A percentile compares a stretch with the other conserved stretches of the same genome.
Conservation (phyloP, 2,888 invertebrate genomes). For the Baccha elongata region DNA sequence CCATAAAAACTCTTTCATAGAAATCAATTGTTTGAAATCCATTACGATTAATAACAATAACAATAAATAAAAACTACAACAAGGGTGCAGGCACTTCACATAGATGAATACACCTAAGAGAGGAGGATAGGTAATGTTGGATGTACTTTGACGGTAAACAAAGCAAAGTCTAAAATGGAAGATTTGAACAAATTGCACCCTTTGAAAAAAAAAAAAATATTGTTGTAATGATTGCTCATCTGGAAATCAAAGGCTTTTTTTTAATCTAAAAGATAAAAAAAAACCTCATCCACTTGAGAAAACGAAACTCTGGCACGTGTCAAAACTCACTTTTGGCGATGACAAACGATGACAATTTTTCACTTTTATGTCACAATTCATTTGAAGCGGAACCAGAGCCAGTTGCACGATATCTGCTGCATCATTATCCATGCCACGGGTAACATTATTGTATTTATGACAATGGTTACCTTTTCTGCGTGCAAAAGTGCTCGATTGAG, state of each 20-base stretch:
- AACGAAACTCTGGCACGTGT: constrained; percentile 65
- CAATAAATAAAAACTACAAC: constrained; percentile 72
- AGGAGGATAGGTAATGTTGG: constrained; percentile 24
- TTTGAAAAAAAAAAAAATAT: constrained; percentile 11
- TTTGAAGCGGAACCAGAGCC: constrained; percentile 66
- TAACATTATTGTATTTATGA: constrained; percentile 27
- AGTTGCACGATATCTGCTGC: constrained; percentile 44
- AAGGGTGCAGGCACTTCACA: constrained; percentile 50
- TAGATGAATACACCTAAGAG: constrained; percentile 22
- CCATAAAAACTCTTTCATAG: constrained; percentile 62
- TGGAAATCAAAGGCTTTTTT: constrained; percentile 68
- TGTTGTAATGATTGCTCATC: constrained; percentile 63
- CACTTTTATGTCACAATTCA: constrained; percentile 71
- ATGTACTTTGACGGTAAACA: constrained; percentile 13
- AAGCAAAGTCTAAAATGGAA: neutral
- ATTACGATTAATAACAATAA: constrained; percentile 73
- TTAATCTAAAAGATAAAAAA: constrained; percentile 36
- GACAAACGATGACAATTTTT: constrained; percentile 73
- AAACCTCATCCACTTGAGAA: constrained; percentile 72
- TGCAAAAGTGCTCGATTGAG: constrained; percentile 61
- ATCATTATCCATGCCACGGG: constrained; percentile 54
- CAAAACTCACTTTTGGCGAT: constrained; percentile 63
- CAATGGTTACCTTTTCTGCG: constrained; percentile 69
- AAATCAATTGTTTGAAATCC: constrained; percentile 72
- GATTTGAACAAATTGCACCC: constrained; percentile 53